Conservation (phyloP, 2,113 vertebrate species). For the Poicephalus meyeri region DNA sequence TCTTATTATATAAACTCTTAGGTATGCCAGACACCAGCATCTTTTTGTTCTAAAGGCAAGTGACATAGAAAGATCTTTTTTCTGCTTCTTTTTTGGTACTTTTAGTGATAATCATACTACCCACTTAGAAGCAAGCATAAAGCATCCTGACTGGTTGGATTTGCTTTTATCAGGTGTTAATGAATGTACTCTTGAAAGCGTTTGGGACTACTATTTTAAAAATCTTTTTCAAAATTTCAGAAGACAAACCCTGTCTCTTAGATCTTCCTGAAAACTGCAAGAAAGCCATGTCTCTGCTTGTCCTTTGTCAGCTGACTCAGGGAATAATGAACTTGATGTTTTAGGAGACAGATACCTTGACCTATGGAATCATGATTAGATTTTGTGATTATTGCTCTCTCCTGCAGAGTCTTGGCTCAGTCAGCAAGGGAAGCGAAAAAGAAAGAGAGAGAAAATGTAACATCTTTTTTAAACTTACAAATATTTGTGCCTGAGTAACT, state of each 20-base stretch:
- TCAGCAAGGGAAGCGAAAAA: neutral
- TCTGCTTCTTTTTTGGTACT: neutral
- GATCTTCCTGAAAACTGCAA: neutral
- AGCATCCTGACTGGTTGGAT: neutral
- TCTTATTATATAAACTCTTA: neutral
- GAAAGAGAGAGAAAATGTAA: neutral
- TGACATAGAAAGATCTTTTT: neutral
- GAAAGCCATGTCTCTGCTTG: neutral
- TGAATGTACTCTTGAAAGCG: neutral
- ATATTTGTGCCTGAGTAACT: neutral
- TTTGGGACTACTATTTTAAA: neutral
- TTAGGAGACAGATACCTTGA: neutral
- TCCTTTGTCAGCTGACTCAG: neutral
- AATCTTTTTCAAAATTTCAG: neutral
- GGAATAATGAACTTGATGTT: neutral
- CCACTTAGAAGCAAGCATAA: neutral
- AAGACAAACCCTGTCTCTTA: neutral
- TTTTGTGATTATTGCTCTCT: constrained; percentile 8
- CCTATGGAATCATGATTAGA: neutral
- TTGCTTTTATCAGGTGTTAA: neutral
- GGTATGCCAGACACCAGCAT: neutral
- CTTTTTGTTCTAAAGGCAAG: neutral
- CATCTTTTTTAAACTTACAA: neutral
- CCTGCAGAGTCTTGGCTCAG: neutral
- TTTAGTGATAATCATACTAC: neutral